These are phyloP conservation scores for Pygoscelis adeliae DNA, from an alignment of 2,113 vertebrate species.

Conservation along the genomic window DNA sequence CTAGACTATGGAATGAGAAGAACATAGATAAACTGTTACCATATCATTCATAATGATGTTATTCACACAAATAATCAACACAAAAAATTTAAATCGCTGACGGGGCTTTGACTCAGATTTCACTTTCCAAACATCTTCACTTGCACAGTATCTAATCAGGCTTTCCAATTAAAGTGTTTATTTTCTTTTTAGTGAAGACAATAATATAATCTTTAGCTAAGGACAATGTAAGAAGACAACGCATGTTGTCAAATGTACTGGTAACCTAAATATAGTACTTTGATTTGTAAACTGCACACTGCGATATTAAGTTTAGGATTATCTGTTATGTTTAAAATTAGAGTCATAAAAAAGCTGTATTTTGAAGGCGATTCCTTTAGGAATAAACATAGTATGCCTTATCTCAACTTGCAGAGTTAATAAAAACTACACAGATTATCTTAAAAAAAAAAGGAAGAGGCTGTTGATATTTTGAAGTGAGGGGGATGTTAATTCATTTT, in stretches of 20 bases:
- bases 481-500: background rate
- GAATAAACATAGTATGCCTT: background rate
- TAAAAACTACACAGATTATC: background rate
- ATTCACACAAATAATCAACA: background rate
- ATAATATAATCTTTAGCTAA: background rate
- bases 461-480: background rate
- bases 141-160: background rate
- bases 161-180: background rate
- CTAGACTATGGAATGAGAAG: background rate
- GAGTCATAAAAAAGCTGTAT: background rate
- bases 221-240: background rate
- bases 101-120: background rate
- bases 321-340: background rate
- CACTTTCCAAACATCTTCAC: background rate
- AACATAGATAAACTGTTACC: background rate
- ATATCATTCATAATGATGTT: background rate
- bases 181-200: background rate
- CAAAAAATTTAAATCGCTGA: background rate
- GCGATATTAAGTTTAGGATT: background rate
- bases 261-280: background rate
- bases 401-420: background rate
- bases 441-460: background rate
- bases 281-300: background rate
- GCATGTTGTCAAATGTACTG: background rate
- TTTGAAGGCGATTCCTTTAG: background rate